Evolutionary conservation across 2,797 vertebrate genomes (phyloP).

Genomic region (Gadopsis bispinosus): DNA sequence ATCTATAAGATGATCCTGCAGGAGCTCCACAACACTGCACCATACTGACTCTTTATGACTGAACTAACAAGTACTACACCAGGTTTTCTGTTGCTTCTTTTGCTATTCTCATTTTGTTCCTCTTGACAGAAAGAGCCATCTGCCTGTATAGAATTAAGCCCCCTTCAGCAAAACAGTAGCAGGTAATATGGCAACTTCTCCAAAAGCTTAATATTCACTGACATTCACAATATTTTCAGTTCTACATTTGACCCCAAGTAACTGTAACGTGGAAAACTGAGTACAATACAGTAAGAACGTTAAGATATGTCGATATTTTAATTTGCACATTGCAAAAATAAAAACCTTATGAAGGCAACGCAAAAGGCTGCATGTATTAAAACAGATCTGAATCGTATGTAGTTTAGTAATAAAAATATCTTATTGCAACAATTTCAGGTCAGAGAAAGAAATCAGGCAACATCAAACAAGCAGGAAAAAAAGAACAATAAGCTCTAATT

Average conservation of each 20-base stretch:
- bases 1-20: constrained; percentile 16
- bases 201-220: background rate
- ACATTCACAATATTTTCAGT: background rate
- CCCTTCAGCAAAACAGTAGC: background rate
- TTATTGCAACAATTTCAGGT: constrained; percentile 1
- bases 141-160: background rate
- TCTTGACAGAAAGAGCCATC: background rate
- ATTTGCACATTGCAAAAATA: constrained; percentile 2
- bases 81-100: background rate
- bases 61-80: background rate
- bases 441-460: constrained; percentile 26
- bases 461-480: constrained; percentile 26
- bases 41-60: background rate
- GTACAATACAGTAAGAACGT: background rate
- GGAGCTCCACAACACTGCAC: background rate
- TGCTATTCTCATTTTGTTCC: background rate
- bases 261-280: background rate
- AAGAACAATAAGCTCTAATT: background rate
- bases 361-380: background rate
- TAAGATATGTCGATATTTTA: background rate
- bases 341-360: background rate
- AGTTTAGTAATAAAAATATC: constrained; percentile 3
- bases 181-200: background rate
- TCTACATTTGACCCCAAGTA: background rate
- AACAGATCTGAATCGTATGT: background rate